phyloP scores from a whole-genome alignment of 2,113 vertebrate species.

The Pomatorhinus ruficollis region DNA sequence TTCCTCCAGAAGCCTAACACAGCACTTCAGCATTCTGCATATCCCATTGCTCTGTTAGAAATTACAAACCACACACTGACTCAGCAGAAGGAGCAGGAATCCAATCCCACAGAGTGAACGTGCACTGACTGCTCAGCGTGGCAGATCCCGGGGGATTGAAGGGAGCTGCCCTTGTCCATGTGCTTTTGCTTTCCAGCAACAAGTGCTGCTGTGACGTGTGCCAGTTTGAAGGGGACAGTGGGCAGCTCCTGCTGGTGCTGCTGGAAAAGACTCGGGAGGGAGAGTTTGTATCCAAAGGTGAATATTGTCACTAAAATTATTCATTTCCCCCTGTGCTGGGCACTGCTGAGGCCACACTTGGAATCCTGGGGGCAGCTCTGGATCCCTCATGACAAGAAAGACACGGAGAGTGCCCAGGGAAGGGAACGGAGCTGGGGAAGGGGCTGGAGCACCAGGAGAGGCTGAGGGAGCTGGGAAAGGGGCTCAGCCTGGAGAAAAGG shows the following conservation, averaged over 20 bases:
- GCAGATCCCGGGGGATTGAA: rapidly evolving
- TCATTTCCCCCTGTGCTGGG: neutral
- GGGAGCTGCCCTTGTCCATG: neutral
- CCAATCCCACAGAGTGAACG: neutral
- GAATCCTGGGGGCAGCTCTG: neutral
- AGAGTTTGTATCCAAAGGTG: neutral
- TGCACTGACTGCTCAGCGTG: neutral
- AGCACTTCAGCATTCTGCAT: neutral
- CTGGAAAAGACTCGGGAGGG: neutral
- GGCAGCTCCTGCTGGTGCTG: neutral
- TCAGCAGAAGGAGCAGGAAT: neutral
- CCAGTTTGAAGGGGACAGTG: neutral
- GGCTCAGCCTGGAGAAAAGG: neutral
- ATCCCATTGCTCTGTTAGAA: neutral
- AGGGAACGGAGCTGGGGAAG: neutral
- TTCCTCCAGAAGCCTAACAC: neutral
- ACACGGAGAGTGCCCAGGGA: neutral
- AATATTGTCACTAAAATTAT: neutral
- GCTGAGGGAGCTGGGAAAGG: neutral
- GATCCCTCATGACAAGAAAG: neutral
- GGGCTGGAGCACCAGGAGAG: rapidly evolving
- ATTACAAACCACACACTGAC: neutral
- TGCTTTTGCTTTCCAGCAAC: neutral
- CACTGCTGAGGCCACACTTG: neutral
- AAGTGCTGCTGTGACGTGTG: rapidly evolving